These are phyloP conservation scores for Sabatieria punctata DNA, from an alignment of 2,888 invertebrate species.

Conservation along the genomic window DNA sequence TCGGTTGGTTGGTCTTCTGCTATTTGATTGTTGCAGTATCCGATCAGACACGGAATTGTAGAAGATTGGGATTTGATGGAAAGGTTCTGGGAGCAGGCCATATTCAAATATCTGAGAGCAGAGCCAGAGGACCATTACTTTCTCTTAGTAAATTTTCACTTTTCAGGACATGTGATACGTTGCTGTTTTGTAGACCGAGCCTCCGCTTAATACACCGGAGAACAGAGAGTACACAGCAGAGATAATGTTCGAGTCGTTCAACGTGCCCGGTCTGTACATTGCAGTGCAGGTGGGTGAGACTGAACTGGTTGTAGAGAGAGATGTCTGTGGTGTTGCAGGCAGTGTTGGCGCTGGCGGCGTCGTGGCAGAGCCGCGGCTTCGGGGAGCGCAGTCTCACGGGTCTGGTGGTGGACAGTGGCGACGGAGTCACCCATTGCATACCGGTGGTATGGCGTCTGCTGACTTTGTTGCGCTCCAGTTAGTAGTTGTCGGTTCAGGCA, in stretches of 20 bases:
- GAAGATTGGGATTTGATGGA: conserved; percentile 99
- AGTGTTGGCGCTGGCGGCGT: conserved; percentile 88
- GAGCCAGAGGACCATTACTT: conserved; percentile 99
- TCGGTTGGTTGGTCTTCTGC: too few relatives aligned
- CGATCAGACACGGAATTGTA: conserved; percentile 92
- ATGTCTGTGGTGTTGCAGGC: conserved; percentile 44
- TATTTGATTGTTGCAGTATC: too few relatives aligned
- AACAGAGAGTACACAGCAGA: conserved; percentile 63
- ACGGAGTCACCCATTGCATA: conserved; percentile 98
- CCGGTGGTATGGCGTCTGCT: conserved; percentile 49
- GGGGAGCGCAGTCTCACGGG: conserved; percentile 91
- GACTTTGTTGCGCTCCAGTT: too few relatives aligned
- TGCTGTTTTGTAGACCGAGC: conserved; percentile 58
- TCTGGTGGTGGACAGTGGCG: conserved; percentile 86
- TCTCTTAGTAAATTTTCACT: conserved; percentile 50
- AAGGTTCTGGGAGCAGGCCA: conserved; percentile 90
- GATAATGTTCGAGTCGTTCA: conserved; percentile 99
- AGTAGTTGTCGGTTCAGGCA: too few relatives aligned
- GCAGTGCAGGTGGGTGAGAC: conserved; percentile 69
- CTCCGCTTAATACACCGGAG: conserved; percentile 95
- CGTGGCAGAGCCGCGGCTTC: conserved; percentile 83
- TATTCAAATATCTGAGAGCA: conserved; percentile 92
- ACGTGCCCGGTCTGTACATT: conserved; percentile 95
- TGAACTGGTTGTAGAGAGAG: too few relatives aligned
- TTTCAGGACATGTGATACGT: too few relatives aligned